Evolutionary conservation across 2,888 invertebrate genomes (phyloP), one percentile per base, ranked within the genome.

Genomic region (Acrobasis consociella): DNA sequence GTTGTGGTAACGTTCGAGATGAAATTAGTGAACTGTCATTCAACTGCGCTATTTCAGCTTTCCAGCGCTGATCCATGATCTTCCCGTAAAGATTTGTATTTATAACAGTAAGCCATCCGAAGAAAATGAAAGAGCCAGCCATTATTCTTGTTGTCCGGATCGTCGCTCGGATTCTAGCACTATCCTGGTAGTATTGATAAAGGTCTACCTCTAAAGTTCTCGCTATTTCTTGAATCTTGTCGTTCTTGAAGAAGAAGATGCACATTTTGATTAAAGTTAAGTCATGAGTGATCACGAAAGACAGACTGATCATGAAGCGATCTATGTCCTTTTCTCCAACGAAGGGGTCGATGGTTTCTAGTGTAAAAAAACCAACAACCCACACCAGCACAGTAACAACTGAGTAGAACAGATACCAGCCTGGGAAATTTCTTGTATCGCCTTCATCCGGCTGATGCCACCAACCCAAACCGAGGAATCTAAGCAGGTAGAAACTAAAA

Each of bases 251-350:
- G 73, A 87, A 86, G 68, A 92, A 91, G 56, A 92, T 78, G 62
- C 85, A 91, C 0, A 92, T 72, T 69, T 92, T 92, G 49, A 91
- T 89, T 1, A 87, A 68, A 0, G 92, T 92, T 1, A 92, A 73
- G 60, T 92, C 89, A 65, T 92, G 92, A 0, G 92, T 92, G 59
- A 91, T 86, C 56, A 92, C 92, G 64, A 92, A 92, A 1, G 92
- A 86, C 49, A 92, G 84, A 65, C 89, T 91, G 71, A 92, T 89
- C 92, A 92, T 92, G 67, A 92, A 91, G 50, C 86, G 77, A 53
- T 91, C 91, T 63, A 87, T 69, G 71, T 92, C 90, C 73, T 90
- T 91, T 70, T 89, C 82, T 0, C 91, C 90, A 9, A 91, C 78
- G 60, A 92, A 91, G 0, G 92, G 92, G 67, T 92, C 91, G 52